A percentile compares a stretch with the other conserved stretches of the same genome.
These are phyloP conservation scores for Typhlichthys eigenmanni DNA, from an alignment of 2,797 vertebrate genomes.

Conservation along the genomic window DNA sequence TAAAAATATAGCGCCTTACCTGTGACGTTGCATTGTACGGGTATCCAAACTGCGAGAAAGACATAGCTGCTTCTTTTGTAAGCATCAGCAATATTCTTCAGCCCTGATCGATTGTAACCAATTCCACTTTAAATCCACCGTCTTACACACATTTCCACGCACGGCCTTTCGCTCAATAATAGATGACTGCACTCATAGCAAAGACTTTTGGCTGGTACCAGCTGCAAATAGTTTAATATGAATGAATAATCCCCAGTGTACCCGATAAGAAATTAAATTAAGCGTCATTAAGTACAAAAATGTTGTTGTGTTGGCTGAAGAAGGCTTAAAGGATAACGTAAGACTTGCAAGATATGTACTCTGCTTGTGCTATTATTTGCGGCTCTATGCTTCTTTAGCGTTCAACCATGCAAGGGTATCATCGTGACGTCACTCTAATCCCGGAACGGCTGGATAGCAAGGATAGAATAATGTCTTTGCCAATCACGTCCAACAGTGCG, in stretches of 20 bases:
- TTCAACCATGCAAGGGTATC: slow-evolving; percentile 89
- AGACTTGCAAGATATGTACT: slow-evolving; percentile 88
- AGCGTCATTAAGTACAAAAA: slow-evolving; percentile 79
- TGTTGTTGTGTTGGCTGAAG: slow-evolving; percentile 83
- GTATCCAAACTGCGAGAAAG: slow-evolving; percentile 98
- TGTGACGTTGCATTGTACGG: slow-evolving; percentile 94
- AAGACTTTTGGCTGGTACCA: slow-evolving; percentile 79
- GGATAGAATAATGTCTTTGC: slow-evolving; percentile 84
- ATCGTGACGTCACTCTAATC: slow-evolving; percentile 96
- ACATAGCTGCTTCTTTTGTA: slow-evolving; percentile 93
- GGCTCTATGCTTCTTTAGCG: slow-evolving; percentile 90
- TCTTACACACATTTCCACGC: slow-evolving; percentile 86
- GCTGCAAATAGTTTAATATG: slow-evolving; percentile 84
- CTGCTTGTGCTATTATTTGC: slow-evolving; percentile 92
- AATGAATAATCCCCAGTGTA: slow-evolving; percentile 82
- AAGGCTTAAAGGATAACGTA: slow-evolving; percentile 87
- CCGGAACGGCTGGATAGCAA: slow-evolving; percentile 84
- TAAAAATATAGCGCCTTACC: slow-evolving; percentile 80
- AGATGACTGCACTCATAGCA: slow-evolving; percentile 88
- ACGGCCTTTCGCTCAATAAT: slow-evolving; percentile 90
- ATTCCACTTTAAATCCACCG: slow-evolving; percentile 87
- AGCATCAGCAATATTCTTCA: slow-evolving; percentile 88
- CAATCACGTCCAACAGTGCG: slow-evolving; percentile 82
- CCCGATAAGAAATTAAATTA: slow-evolving; percentile 80
- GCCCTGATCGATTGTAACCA: slow-evolving; percentile 88